phyloP scores from a whole-genome alignment of 2,888 invertebrate species.

The Norana najaformis region DNA sequence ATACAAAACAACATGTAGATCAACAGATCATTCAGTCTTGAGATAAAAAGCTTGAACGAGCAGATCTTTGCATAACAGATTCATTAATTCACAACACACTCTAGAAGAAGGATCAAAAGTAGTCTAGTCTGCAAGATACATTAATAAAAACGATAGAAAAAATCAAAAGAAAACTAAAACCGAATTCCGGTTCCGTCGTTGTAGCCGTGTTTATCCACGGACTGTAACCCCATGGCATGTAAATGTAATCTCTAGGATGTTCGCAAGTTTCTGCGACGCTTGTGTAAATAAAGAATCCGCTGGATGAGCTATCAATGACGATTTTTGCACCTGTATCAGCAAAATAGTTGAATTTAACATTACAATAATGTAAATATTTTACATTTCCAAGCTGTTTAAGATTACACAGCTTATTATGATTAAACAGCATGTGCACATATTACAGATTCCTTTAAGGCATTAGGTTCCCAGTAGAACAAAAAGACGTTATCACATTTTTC shows the following conservation, averaged over 20 bases:
- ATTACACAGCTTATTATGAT: neutral
- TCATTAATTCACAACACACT: neutral
- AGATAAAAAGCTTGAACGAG: neutral
- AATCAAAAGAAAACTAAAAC: neutral
- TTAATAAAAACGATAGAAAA: neutral
- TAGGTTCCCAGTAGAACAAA: neutral
- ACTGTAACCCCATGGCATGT: conserved; percentile 49
- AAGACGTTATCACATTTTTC: neutral
- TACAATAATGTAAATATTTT: neutral
- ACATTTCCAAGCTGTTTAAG: neutral
- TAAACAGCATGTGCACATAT: neutral
- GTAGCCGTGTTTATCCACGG: conserved; percentile 40
- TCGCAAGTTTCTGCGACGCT: conserved; percentile 41
- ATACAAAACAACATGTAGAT: neutral
- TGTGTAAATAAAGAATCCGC: conserved; percentile 46
- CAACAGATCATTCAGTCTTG: neutral
- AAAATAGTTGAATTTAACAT: neutral
- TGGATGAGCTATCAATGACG: conserved; percentile 39
- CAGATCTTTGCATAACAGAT: neutral
- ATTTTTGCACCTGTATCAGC: conserved; percentile 36
- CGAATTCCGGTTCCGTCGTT: neutral
- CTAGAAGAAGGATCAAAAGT: neutral
- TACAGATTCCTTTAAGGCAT: neutral
- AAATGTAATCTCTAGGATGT: conserved; percentile 47
- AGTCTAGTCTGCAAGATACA: neutral